Evolutionary conservation across 2,113 vertebrate species (phyloP).

Genomic region (Tachycineta bicolor): DNA sequence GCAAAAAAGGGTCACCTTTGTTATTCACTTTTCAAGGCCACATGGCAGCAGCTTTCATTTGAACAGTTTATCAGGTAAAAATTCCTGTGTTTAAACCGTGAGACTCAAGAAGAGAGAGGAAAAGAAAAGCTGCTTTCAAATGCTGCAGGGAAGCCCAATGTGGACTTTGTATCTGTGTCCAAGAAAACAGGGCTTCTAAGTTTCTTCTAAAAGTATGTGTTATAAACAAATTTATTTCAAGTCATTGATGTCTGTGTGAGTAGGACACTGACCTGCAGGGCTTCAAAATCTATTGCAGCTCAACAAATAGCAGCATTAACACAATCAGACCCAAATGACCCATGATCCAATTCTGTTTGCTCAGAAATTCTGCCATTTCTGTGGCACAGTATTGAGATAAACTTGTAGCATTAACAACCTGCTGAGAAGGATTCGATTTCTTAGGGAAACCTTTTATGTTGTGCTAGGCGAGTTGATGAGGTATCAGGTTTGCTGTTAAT

Average conservation of each 20-base stretch:
- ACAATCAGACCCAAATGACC: neutral
- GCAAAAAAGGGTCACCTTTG: neutral
- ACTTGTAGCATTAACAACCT: neutral
- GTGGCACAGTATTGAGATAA: rapidly evolving
- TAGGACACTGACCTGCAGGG: neutral
- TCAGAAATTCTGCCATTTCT: neutral
- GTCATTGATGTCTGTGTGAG: neutral
- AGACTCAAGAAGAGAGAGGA: neutral
- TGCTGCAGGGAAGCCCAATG: neutral
- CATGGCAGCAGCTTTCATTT: neutral
- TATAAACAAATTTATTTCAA: neutral
- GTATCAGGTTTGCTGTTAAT: neutral
- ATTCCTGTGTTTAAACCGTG: neutral
- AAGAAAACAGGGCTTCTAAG: neutral
- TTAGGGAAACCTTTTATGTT: neutral
- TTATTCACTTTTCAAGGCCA: neutral
- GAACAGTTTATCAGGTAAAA: neutral
- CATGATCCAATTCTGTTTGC: neutral
- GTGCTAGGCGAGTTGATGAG: neutral
- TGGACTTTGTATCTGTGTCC: neutral
- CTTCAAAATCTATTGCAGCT: neutral
- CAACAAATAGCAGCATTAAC: neutral
- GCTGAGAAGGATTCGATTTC: neutral
- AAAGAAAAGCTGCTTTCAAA: neutral
- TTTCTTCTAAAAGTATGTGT: neutral